Base-by-base conservation (phyloP, 2,113 vertebrate species). In the Caranx ignobilis region DNA sequence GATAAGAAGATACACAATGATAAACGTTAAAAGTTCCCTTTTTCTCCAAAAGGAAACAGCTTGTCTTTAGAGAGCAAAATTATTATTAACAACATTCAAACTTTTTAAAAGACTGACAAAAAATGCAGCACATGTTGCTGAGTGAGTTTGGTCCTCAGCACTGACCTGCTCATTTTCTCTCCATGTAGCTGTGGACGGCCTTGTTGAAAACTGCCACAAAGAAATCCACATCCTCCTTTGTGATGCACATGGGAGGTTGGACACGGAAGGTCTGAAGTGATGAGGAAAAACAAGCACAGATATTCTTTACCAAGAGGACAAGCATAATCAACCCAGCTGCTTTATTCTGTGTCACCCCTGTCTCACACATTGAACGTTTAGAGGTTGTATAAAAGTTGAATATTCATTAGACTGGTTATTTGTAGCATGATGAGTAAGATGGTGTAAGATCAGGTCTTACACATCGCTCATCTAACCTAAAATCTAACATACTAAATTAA, bases 231-330 rank as follows among this genome's bases (percentile, higher is more conserved):
- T 99, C 98, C 11, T 94, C 89, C 89, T 94, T 96, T 6, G 95
- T 96, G 93, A 99, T 91, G 87, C 98, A 98, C 97, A 99, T 96
- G 0, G 98, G 95, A 1, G 98, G 98, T 31, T 96, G 94, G 56
- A 99, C 89, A 82, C 98, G 96, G 69, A 99, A 97, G 1, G 94
- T 97, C 98, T 99, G 43, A 77, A 69, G 75, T 21, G 12, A 67
- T 31, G 61, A 55, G n/a, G n/a, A 59, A 73, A 3, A 41, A 4
- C n/a, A 34, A 37, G 6, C n/a, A 32, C 3, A 34, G 43, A 48
- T 15, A 31, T 2, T 12, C 13, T 9, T 64, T 13, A 11, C 4
- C 2, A n/a, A 19, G 19, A 45, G 26, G 5, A 18, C 3, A 6
- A 15, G 37, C 7, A 5, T 64, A 32, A 65, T 19, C 37, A 41